Conservation (phyloP, 2,797 vertebrate genomes). For the Macroramphosus scolopax region DNA sequence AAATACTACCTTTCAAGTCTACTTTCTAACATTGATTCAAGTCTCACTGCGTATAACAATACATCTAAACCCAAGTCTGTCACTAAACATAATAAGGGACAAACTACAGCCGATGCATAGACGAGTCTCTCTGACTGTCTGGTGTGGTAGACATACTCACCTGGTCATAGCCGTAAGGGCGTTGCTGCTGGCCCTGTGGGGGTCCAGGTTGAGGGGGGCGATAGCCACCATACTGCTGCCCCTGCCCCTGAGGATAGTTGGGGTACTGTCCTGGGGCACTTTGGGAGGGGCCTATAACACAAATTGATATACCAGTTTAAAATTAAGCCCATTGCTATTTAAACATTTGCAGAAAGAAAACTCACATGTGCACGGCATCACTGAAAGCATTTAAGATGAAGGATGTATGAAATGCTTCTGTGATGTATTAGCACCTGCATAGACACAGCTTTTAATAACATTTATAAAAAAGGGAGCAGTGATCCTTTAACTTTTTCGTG, state of each 20-base stretch:
- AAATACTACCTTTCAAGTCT: slow-evolving; percentile 30
- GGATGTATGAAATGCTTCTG: background rate
- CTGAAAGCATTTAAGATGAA: background rate
- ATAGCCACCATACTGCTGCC: slow-evolving; percentile 94
- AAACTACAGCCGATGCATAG: slow-evolving; percentile 27
- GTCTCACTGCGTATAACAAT: slow-evolving; percentile 25
- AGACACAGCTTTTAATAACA: too few relatives aligned
- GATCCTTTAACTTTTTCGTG: background rate
- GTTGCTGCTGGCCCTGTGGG: slow-evolving; percentile 93
- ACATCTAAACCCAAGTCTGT: slow-evolving; percentile 34
- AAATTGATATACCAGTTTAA: background rate
- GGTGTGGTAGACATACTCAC: slow-evolving; percentile 73
- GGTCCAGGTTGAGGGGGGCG: slow-evolving; percentile 94
- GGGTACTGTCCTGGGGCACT: slow-evolving; percentile 92
- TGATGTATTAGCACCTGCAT: too few relatives aligned
- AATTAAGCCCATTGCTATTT: too few relatives aligned
- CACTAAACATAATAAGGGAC: slow-evolving; percentile 32
- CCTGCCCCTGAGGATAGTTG: slow-evolving; percentile 96
- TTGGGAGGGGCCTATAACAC: slow-evolving; percentile 85
- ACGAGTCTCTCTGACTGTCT: slow-evolving; percentile 25
- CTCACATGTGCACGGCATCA: too few relatives aligned
- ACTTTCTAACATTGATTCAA: slow-evolving; percentile 33
- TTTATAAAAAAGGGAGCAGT: too few relatives aligned
- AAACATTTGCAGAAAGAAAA: too few relatives aligned
- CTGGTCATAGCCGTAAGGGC: slow-evolving; percentile 98